Conservation (phyloP, 2,797 vertebrate species). For the Myotis planiceps region DNA sequence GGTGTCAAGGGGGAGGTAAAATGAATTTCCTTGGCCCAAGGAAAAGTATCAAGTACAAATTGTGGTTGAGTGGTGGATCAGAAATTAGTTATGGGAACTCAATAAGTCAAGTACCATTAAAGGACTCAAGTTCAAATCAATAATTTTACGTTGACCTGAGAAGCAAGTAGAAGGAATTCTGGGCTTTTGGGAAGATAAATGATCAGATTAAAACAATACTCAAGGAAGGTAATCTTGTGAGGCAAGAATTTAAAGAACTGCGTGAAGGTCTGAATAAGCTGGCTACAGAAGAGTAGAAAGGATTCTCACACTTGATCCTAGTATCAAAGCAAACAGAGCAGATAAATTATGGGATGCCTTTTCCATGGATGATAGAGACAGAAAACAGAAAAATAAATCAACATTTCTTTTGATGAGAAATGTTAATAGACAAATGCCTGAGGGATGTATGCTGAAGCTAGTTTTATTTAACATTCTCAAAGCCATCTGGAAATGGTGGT, state of each 20-base stretch:
- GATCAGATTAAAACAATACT: not conserved
- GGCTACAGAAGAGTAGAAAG: not conserved
- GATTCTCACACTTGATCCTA: not conserved
- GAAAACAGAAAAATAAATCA: slow-evolving; percentile 45
- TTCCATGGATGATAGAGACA: not conserved
- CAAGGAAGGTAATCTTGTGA: slow-evolving; percentile 4
- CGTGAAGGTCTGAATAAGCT: not conserved
- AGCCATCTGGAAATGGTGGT: slow-evolving; percentile 55
- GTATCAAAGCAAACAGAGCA: not conserved
- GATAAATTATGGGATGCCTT: not conserved
- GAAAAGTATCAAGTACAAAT: not conserved
- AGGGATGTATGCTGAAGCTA: slow-evolving; percentile 22
- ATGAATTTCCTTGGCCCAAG: not conserved
- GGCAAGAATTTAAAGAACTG: not conserved
- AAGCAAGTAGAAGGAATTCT: slow-evolving; percentile 33
- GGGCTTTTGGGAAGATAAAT: slow-evolving; percentile 27
- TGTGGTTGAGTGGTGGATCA: not conserved
- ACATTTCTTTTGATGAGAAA: slow-evolving; percentile 54
- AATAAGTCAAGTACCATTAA: not conserved
- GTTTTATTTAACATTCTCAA: slow-evolving; percentile 64
- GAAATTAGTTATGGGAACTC: slow-evolving; percentile 52
- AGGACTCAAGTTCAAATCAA: slow-evolving; percentile 40
- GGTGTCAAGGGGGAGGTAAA: not conserved
- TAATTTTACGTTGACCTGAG: slow-evolving; percentile 29
- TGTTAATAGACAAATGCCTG: slow-evolving; percentile 46